phyloP scores from a whole-genome alignment of 1,140 invertebrate species.

The Choristoneura fumiferana region DNA sequence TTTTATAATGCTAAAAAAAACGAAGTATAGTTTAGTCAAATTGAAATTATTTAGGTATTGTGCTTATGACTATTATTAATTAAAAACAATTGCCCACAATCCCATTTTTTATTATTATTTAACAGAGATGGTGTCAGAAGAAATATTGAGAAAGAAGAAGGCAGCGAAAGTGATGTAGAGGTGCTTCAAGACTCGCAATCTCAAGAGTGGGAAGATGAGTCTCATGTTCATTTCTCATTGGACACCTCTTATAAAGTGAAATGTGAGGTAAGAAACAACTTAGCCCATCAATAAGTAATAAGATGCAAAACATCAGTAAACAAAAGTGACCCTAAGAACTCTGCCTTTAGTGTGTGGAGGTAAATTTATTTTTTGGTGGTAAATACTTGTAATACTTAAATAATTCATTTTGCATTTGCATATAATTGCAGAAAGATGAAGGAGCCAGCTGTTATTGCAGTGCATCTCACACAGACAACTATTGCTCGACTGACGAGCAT shows the following conservation, averaged over 20 bases:
- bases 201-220: slow-evolving; percentile 61
- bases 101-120: too few species aligned
- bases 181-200: slow-evolving; percentile 50
- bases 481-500: slow-evolving; percentile 83
- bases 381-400: too few species aligned
- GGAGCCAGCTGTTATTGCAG: slow-evolving; percentile 84
- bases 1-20: too few species aligned
- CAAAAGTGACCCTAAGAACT: too few species aligned
- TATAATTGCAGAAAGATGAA: slow-evolving; percentile 74
- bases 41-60: too few species aligned
- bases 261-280: slow-evolving; percentile 61
- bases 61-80: too few species aligned
- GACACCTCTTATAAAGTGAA: slow-evolving; percentile 71
- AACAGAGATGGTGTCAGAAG: slow-evolving; percentile 63
- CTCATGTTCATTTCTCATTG: slow-evolving; percentile 74
- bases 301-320: too few species aligned
- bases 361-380: too few species aligned
- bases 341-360: too few species aligned
- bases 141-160: slow-evolving; percentile 65
- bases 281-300: too few species aligned
- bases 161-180: slow-evolving; percentile 70
- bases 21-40: too few species aligned
- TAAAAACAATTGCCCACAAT: too few species aligned
- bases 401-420: slow-evolving; percentile 11
- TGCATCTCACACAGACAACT: slow-evolving; percentile 83